Conservation (phyloP, 1,140 invertebrate genomes). For the Stegodyphus mimosarum region DNA sequence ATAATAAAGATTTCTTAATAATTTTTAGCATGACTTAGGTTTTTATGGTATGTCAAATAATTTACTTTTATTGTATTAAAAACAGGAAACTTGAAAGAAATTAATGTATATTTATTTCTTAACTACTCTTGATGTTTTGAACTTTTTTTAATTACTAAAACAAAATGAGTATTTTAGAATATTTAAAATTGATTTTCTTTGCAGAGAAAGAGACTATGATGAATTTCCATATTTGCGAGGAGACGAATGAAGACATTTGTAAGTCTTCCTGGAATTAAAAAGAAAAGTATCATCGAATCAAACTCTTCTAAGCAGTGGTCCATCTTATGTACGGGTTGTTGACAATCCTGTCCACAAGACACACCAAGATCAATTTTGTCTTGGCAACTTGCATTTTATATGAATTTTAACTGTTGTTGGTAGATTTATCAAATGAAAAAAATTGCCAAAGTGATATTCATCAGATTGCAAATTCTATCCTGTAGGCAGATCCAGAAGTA, state of each 20-base stretch:
- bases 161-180: too few relatives aligned
- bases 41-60: too few relatives aligned
- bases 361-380: slow-evolving; percentile 18
- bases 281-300: slow-evolving; percentile 21
- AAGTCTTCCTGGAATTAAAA: slow-evolving; percentile 18
- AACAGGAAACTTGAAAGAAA: too few relatives aligned
- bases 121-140: too few relatives aligned
- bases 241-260: slow-evolving; percentile 35
- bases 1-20: too few relatives aligned
- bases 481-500: too few relatives aligned
- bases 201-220: slow-evolving; percentile 57
- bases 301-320: slow-evolving; percentile 20
- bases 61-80: too few relatives aligned
- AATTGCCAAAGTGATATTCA: not conserved
- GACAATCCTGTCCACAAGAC: slow-evolving; percentile 57
- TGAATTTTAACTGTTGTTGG: slow-evolving; percentile 48
- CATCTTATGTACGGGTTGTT: slow-evolving; percentile 56
- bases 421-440: slow-evolving; percentile 8
- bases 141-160: too few relatives aligned
- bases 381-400: slow-evolving; percentile 48
- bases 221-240: slow-evolving; percentile 59
- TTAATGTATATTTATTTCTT: too few relatives aligned
- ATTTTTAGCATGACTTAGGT: too few relatives aligned
- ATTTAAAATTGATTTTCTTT: too few relatives aligned
- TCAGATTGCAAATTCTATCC: too few relatives aligned